Percentiles rank a stretch among this genome's conserved stretches.
Evolutionary conservation across 2,888 invertebrate species (phyloP).

Genomic region (Netelia melanura): DNA sequence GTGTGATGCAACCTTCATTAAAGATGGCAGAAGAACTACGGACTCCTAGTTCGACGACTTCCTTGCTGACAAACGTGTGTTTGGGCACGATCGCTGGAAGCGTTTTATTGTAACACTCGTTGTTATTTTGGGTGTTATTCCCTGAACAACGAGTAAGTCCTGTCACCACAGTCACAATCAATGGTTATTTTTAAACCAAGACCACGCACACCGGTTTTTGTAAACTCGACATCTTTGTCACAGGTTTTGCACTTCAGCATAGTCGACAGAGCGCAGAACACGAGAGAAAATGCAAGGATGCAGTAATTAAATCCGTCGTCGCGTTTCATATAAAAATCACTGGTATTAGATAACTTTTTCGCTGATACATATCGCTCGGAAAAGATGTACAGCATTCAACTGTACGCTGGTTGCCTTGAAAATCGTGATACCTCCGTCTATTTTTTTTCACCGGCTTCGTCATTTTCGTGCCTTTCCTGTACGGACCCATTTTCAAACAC

Average conservation of each 20-base stretch:
- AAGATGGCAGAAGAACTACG: conserved; percentile 8
- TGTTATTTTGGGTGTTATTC: conserved; percentile 54
- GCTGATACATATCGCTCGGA: conserved; percentile 21
- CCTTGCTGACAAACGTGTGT: conserved; percentile 43
- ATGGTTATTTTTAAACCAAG: conserved; percentile 41
- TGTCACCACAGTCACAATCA: conserved; percentile 9
- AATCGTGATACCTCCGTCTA: conserved; percentile 12
- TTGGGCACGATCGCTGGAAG: conserved; percentile 51
- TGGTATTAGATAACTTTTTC: conserved; percentile 20
- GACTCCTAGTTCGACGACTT: conserved; percentile 5
- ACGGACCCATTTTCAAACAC: neutral
- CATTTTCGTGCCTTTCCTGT: conserved; percentile 23
- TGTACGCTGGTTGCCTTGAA: conserved; percentile 11
- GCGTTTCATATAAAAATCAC: conserved; percentile 23
- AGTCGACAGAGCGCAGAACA: conserved; percentile 52
- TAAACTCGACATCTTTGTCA: conserved; percentile 37
- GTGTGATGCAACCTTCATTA: conserved; percentile 9
- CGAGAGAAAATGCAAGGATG: conserved; percentile 15
- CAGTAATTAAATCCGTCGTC: conserved; percentile 25
- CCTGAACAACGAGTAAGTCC: conserved; percentile 40
- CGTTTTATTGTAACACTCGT: conserved; percentile 54
- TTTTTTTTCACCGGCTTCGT: neutral
- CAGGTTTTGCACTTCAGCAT: conserved; percentile 38
- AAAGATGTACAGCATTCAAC: no score
- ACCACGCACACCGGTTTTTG: conserved; percentile 28